These are phyloP conservation scores for Thereva nobilitata DNA, from an alignment of 2,888 invertebrate genomes.

Conservation along the genomic window DNA sequence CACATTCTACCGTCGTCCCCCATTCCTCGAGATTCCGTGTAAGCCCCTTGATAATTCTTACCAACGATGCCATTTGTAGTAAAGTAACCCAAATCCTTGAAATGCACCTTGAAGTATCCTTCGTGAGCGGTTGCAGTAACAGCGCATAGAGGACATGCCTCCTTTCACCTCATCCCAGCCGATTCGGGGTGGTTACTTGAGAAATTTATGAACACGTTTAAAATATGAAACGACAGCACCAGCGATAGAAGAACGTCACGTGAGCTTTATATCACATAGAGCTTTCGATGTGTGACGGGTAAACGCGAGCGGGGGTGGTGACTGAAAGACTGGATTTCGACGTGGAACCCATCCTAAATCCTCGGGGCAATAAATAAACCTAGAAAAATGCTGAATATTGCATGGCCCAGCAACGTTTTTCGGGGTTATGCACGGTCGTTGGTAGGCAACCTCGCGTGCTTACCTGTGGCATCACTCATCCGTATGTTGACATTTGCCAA, in stretches of 20 bases:
- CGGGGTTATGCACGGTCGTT: conserved; percentile 13
- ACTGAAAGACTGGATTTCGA: too few species aligned
- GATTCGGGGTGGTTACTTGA: conserved; percentile 12
- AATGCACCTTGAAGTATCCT: conserved; percentile 31
- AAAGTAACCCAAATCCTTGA: conserved; percentile 32
- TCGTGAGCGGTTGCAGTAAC: conserved; percentile 28
- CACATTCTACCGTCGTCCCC: not conserved
- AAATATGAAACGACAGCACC: conserved; percentile 30
- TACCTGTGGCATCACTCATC: conserved; percentile 40
- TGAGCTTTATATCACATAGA: conserved; percentile 18
- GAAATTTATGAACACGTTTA: conserved; percentile 35
- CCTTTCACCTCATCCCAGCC: conserved; percentile 3
- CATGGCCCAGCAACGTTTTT: conserved; percentile 29
- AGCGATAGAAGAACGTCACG: conserved; percentile 24
- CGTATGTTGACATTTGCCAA: conserved; percentile 35
- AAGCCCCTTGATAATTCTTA: not conserved
- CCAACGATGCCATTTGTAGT: not conserved
- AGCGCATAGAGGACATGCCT: conserved; percentile 20
- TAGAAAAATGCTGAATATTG: conserved; percentile 33
- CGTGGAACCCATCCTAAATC: not conserved
- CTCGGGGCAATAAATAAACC: conserved; percentile 30
- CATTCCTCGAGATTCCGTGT: not conserved
- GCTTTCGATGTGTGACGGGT: conserved; percentile 4
- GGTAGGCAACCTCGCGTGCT: conserved; percentile 39
- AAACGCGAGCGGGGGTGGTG: not conserved